Conservation (phyloP, 1,140 invertebrate genomes). For the Elysia chlorotica region DNA sequence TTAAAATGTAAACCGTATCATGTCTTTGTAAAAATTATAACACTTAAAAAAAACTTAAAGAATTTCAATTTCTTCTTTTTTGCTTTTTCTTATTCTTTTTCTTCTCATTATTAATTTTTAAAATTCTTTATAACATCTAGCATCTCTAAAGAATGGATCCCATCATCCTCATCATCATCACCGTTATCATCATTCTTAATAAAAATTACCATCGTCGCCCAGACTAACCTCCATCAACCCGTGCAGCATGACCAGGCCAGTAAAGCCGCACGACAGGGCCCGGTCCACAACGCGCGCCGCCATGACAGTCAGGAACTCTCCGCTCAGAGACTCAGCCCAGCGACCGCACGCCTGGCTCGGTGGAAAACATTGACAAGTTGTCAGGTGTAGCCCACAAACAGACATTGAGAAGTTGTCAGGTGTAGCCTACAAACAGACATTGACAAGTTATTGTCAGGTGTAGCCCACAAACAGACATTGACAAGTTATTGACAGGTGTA, state of each 20-base stretch:
- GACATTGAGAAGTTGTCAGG: too few relatives aligned
- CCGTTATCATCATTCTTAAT: too few relatives aligned
- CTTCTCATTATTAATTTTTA: background rate
- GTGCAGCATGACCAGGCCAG: slow-evolving; percentile 41
- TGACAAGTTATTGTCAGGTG: too few relatives aligned
- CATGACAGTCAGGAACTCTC: slow-evolving; percentile 9
- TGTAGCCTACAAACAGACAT: too few relatives aligned
- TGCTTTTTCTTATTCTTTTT: background rate
- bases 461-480: too few relatives aligned
- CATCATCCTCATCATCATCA: too few relatives aligned
- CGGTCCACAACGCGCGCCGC: slow-evolving; percentile 35
- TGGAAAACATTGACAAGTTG: too few relatives aligned
- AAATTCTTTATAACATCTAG: background rate
- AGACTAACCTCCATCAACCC: slow-evolving; percentile 19
- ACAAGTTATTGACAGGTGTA: too few relatives aligned
- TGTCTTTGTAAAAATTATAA: too few relatives aligned
- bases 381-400: too few relatives aligned
- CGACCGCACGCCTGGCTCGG: slow-evolving; percentile 36
- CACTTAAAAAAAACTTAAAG: background rate
- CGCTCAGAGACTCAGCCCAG: slow-evolving; percentile 32
- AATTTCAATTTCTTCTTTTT: background rate
- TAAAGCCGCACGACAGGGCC: slow-evolving; percentile 43
- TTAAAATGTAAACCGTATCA: too few relatives aligned
- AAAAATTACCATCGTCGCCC: background rate
- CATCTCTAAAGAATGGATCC: background rate